Evolutionary conservation across 2,888 invertebrate genomes (phyloP), one percentile per base, ranked within the genome.

Genomic region (Himalopsyche tibetana): DNA sequence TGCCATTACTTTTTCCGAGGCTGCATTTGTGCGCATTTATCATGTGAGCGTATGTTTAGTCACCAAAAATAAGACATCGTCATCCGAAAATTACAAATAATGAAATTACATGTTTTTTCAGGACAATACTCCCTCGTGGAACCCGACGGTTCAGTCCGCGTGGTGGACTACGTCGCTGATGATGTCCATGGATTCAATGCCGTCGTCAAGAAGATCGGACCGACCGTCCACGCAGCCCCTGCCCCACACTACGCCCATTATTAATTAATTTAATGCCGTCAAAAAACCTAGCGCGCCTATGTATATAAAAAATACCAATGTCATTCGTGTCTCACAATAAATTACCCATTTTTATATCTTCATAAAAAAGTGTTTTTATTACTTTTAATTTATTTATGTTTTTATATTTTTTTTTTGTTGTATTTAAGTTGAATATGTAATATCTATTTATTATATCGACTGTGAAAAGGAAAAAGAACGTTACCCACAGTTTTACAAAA

Each of bases 91-190:
- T 1, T 28, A 28, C 1, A 28, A 28, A 45, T 45, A 45, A 45
- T 9, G 0, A 51, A 51, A 15, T 2, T 15, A 28, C 15, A 15
- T 15, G 4, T 15, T 51, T 19, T 84, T 85, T 0, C 55, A 88
- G 88, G 88, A 11, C 87, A 88, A 85, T 88, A 88, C 74, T 88
- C 88, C 55, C 82, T 88, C 74, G 88, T 88, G 55, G 88, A 88
- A 83, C 88, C 88, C 6, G 88, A 88, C 82, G 88, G 88, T 45
- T 86, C 88, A 17, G 55, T 88, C 15, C 88, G 88, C 63, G 83
- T 88, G 5, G 88, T 88, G 19, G 88, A 88, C 84, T 88, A 88
- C 82, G 82, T 79, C 12, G 87, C 88, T 51, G 88, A 88, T 51
- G 87, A 87, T 38, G 63, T 83, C 42, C 56, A 87, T 80, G 88